Conservation (phyloP, 2,888 invertebrate genomes). For the Dasypolia templi region DNA sequence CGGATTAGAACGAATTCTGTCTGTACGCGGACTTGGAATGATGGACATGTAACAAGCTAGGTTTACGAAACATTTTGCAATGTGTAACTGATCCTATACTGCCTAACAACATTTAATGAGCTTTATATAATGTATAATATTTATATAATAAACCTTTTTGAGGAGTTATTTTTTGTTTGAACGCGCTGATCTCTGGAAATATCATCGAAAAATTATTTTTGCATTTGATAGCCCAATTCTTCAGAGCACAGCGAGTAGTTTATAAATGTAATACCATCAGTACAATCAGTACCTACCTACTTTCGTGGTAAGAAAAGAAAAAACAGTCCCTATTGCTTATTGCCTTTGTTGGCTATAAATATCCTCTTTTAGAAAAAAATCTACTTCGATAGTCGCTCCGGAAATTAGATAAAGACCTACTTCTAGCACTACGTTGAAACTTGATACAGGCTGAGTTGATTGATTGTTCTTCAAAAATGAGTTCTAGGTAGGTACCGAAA, state of each 20-base stretch:
- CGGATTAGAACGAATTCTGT: too few relatives aligned
- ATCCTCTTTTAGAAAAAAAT: neutral
- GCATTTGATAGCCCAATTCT: too few relatives aligned
- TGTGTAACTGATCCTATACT: too few relatives aligned
- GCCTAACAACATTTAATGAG: too few relatives aligned
- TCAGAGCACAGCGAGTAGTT: neutral
- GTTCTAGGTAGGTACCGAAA: neutral
- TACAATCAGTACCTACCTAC: neutral
- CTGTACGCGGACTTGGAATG: too few relatives aligned
- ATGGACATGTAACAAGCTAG: too few relatives aligned
- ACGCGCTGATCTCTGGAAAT: too few relatives aligned
- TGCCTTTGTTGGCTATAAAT: neutral
- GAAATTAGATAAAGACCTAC: neutral
- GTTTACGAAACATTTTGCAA: too few relatives aligned
- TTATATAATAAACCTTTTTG: too few relatives aligned
- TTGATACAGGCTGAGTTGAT: neutral
- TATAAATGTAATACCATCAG: neutral
- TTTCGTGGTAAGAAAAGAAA: neutral
- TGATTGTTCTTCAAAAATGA: neutral
- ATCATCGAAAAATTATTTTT: too few relatives aligned
- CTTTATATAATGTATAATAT: too few relatives aligned
- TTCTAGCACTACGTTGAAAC: neutral
- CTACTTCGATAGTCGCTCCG: neutral
- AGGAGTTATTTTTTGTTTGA: too few relatives aligned
- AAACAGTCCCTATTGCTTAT: neutral